phyloP scores from a whole-genome alignment of 2,113 vertebrate genomes.

The Rutilus rutilus region DNA sequence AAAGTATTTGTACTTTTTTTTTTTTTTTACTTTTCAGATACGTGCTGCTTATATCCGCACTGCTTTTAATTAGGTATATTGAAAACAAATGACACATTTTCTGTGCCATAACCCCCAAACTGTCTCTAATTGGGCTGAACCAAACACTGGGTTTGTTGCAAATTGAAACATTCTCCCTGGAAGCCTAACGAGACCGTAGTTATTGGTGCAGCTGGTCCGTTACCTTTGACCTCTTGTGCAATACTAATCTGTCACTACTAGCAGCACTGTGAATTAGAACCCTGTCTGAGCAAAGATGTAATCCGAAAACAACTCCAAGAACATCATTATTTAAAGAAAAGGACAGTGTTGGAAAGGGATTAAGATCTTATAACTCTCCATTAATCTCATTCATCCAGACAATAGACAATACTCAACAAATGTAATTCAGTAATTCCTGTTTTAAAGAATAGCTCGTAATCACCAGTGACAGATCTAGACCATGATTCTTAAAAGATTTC shows the following conservation, averaged over 20 bases:
- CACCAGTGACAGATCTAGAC: conserved; percentile 50
- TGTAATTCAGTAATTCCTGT: conserved; percentile 69
- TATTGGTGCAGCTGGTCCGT: not conserved
- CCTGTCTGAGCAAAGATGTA: conserved; percentile 59
- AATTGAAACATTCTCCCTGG: conserved; percentile 15
- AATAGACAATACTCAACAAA: conserved; percentile 65
- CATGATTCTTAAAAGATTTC: conserved; percentile 2
- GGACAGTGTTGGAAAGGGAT: conserved; percentile 71
- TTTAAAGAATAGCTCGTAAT: conserved; percentile 62
- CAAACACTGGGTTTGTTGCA: not conserved
- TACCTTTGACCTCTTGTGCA: conserved; percentile 17
- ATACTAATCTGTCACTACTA: conserved; percentile 9
- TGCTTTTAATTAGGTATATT: conserved; percentile 5
- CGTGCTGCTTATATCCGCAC: not conserved
- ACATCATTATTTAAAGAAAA: conserved; percentile 70
- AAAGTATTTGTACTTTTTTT: conserved; percentile 10
- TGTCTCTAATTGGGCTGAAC: conserved; percentile 15
- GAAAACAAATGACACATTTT: conserved; percentile 8
- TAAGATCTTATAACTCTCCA: conserved; percentile 64
- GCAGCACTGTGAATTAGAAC: not conserved
- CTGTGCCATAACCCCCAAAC: conserved; percentile 2
- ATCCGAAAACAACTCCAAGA: conserved; percentile 71
- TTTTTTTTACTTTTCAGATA: conserved; percentile 28
- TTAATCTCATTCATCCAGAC: conserved; percentile 75
- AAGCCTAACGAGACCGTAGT: not conserved